phyloP scores from a whole-genome alignment of 2,888 invertebrate species.

The Pteria penguin region DNA sequence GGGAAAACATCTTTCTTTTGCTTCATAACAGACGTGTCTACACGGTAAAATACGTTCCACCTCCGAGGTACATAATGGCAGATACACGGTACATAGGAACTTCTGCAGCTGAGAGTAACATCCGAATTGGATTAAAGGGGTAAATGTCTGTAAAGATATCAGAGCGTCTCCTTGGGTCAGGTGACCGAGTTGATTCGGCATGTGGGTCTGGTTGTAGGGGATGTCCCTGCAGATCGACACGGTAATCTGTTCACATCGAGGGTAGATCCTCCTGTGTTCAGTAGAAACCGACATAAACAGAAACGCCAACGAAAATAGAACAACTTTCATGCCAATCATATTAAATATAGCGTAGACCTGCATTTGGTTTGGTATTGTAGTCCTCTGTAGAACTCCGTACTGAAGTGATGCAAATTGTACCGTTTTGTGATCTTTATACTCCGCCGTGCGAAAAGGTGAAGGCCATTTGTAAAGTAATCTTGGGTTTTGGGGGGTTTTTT shows the following conservation, averaged over 20 bases:
- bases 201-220: constrained; percentile 1
- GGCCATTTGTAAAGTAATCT: no score
- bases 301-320: no score
- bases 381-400: no score
- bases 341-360: no score
- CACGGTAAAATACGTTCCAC: not conserved
- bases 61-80: not conserved
- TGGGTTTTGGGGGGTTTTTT: no score
- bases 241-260: constrained; percentile 5
- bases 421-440: no score
- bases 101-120: not conserved
- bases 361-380: no score
- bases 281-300: no score
- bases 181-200: not conserved
- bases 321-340: no score
- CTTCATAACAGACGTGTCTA: not conserved
- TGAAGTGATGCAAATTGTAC: no score
- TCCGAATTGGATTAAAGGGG: not conserved
- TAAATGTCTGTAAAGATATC: not conserved
- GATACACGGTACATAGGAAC: not conserved
- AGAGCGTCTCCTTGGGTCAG: not conserved
- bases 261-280: no score
- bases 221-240: not conserved
- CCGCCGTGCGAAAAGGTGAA: no score
- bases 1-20: not conserved